phyloP scores from a whole-genome alignment of 2,888 invertebrate genomes.

The Pristionchus maxplancki region DNA sequence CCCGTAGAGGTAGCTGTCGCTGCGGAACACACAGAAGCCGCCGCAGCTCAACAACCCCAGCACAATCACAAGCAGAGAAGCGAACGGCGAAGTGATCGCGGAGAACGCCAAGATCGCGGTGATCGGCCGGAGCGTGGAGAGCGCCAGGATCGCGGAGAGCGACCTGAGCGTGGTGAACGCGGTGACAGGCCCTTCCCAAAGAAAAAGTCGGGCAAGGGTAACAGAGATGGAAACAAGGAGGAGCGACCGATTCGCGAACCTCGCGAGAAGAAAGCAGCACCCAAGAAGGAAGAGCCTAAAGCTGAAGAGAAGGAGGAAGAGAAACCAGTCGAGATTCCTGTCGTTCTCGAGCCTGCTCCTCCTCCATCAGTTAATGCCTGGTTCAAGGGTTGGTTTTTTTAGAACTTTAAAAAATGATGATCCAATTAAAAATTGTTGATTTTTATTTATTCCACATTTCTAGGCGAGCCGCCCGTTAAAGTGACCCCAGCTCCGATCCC shows the following conservation, averaged over 20 bases:
- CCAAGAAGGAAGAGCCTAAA: constrained; percentile 46
- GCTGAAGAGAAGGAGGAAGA: constrained; percentile 57
- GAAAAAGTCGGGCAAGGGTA: constrained; percentile 39
- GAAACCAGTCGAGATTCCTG: constrained; percentile 57
- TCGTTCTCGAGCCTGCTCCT: constrained; percentile 67
- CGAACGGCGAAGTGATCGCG: background rate
- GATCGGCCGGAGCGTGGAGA: background rate
- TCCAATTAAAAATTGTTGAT: background rate
- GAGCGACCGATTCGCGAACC: constrained; percentile 20
- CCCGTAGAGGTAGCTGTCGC: background rate
- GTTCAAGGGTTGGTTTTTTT: constrained; percentile 59
- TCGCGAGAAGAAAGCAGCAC: constrained; percentile 39
- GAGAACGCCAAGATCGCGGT: background rate
- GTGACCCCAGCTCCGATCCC: constrained; percentile 36
- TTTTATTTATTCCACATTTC: background rate
- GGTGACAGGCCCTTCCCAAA: constrained; percentile 10
- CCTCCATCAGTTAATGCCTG: constrained; percentile 68
- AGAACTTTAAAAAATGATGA: background rate
- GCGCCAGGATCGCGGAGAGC: background rate
- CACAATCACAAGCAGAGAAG: constrained; percentile 43
- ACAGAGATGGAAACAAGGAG: constrained; percentile 10
- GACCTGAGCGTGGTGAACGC: background rate
- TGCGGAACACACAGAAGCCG: constrained; percentile 34
- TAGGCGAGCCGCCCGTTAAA: constrained; percentile 38
- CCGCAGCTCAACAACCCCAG: constrained; percentile 48